phyloP scores from a whole-genome alignment of 2,797 vertebrate genomes.

The Furcifer pardalis region DNA sequence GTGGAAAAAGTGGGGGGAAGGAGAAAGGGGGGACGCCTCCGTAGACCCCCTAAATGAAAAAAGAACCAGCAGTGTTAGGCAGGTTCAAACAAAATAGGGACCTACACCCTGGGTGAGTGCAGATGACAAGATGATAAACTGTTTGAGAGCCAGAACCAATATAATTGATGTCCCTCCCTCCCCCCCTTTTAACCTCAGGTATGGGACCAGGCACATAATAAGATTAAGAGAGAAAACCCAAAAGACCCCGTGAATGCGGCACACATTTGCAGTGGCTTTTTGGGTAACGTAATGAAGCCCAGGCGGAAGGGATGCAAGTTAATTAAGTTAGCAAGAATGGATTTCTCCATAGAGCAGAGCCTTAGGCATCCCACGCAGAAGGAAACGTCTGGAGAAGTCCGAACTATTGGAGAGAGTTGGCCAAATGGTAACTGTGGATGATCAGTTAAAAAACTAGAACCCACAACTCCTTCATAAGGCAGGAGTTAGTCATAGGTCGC shows the following conservation, averaged over 20 bases:
- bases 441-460: neutral
- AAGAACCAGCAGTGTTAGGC: slow-evolving; percentile 9
- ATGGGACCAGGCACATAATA: slow-evolving; percentile 81
- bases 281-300: slow-evolving; percentile 70
- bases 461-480: neutral
- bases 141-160: slow-evolving; percentile 82
- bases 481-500: too few relatives aligned
- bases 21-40: neutral
- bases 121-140: slow-evolving; percentile 90
- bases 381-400: neutral
- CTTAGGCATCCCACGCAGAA: neutral
- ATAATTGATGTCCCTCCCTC: slow-evolving; percentile 73
- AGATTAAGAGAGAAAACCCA: slow-evolving; percentile 77
- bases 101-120: slow-evolving; percentile 83
- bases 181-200: slow-evolving; percentile 70
- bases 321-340: neutral
- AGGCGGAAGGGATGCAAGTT: slow-evolving; percentile 44
- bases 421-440: neutral
- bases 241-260: slow-evolving; percentile 63
- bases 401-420: neutral
- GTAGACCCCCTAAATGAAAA: neutral
- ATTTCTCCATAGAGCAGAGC: neutral
- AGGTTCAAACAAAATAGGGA: slow-evolving; percentile 83
- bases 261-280: slow-evolving; percentile 51
- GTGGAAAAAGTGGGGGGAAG: slow-evolving; percentile 1